A percentile compares a stretch with the other conserved stretches of the same genome.
Evolutionary conservation across 2,888 invertebrate species (phyloP).

Genomic region (Caradrina clavipalpis): DNA sequence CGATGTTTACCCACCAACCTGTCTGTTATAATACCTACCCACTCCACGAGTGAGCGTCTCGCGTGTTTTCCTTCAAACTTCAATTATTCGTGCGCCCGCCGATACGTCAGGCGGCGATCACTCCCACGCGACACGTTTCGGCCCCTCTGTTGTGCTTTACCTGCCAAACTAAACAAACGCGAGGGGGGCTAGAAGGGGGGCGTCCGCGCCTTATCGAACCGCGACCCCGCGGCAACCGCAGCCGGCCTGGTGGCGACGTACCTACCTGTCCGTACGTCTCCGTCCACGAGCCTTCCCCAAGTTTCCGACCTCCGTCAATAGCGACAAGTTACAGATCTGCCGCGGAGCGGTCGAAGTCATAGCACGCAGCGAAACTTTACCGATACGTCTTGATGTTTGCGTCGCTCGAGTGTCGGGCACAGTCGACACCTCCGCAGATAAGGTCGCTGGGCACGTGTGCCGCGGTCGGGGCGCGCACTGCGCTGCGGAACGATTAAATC

Average conservation of each 20-base stretch:
- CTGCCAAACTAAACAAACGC: constrained; percentile 85
- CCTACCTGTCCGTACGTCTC: constrained; percentile 64
- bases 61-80: constrained; percentile 70
- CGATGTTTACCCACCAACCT: constrained; percentile 45
- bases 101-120: constrained; percentile 75
- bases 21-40: constrained; percentile 38
- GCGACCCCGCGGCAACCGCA: constrained; percentile 78
- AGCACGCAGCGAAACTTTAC: constrained; percentile 67
- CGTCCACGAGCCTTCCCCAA: constrained; percentile 68
- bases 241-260: constrained; percentile 71
- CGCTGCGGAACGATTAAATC: constrained; percentile 77
- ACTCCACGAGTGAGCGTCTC: constrained; percentile 31
- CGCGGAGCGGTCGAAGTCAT: constrained; percentile 71
- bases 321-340: constrained; percentile 69
- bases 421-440: constrained; percentile 63
- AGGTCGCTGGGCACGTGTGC: constrained; percentile 49
- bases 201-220: constrained; percentile 74
- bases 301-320: constrained; percentile 76
- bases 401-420: constrained; percentile 20
- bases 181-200: constrained; percentile 65
- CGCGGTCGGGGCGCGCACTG: constrained; percentile 48
- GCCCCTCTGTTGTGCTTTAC: constrained; percentile 80
- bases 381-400: constrained; percentile 37
- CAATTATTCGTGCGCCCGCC: constrained; percentile 72
- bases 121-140: constrained; percentile 76